These are phyloP conservation scores for Steinernema hermaphroditum DNA, from an alignment of 2,888 invertebrate species.

Conservation along the genomic window DNA sequence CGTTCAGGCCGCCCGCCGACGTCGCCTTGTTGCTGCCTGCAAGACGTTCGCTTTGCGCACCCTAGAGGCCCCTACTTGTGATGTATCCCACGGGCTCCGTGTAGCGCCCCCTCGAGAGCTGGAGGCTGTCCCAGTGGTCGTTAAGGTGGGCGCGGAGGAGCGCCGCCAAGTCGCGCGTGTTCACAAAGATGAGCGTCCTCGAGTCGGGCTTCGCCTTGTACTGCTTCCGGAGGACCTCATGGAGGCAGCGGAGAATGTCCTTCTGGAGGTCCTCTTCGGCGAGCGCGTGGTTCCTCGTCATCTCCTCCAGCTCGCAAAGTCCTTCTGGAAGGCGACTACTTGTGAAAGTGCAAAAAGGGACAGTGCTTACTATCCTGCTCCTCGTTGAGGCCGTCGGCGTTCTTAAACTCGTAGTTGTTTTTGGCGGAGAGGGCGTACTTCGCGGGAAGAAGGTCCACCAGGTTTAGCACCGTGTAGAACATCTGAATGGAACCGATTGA, in stretches of 20 bases:
- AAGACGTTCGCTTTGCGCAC: background rate
- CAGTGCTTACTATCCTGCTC: background rate
- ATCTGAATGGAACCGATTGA: background rate
- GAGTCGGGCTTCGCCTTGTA: constrained; percentile 34
- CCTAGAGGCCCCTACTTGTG: background rate
- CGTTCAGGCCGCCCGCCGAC: constrained; percentile 38
- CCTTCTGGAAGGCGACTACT: too few relatives aligned
- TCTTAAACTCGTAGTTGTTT: background rate
- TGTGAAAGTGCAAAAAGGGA: too few relatives aligned
- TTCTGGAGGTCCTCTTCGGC: background rate
- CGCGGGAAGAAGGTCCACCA: background rate
- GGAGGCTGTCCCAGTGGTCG: constrained; percentile 2
- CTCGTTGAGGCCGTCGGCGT: background rate
- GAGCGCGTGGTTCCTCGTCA: too few relatives aligned
- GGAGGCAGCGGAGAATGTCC: background rate
- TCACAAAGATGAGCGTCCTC: constrained; percentile 45
- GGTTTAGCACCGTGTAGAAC: background rate
- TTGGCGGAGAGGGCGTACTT: background rate
- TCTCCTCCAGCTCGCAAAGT: too few relatives aligned
- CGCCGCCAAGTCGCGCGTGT: constrained; percentile 37
- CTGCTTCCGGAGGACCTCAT: constrained; percentile 31
- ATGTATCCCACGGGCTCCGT: background rate
- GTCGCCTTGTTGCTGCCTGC: constrained; percentile 45
- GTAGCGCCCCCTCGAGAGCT: background rate
- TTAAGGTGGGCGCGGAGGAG: constrained; percentile 34